Percentiles rank a stretch among this genome's conserved stretches.
phyloP scores from a whole-genome alignment of 1,140 invertebrate species.

The Caerostris darwini region DNA sequence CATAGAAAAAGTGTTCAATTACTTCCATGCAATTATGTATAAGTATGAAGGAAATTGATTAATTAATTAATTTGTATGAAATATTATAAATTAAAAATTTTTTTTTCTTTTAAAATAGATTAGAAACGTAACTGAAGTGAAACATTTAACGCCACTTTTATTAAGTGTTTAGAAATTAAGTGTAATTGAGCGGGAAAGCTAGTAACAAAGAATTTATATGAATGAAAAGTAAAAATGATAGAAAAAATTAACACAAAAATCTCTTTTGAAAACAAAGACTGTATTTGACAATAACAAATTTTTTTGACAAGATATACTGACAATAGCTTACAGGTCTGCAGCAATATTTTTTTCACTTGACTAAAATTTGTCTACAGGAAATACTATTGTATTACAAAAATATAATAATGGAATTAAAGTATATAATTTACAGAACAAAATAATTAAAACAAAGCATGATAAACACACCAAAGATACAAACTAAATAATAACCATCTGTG shows the following conservation, averaged over 20 bases:
- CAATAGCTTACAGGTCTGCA: constrained; percentile 67
- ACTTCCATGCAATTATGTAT: too few species aligned
- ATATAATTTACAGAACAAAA: constrained; percentile 55
- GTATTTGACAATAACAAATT: constrained; percentile 77
- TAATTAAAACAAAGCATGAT: constrained; percentile 53
- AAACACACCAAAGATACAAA: constrained; percentile 73
- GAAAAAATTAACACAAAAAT: neutral
- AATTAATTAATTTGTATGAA: too few species aligned
- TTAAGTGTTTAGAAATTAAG: too few species aligned
- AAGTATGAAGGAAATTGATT: too few species aligned
- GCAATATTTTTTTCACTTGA: constrained; percentile 50
- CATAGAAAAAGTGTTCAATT: too few species aligned
- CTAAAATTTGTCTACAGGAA: constrained; percentile 64
- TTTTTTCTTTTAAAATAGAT: too few species aligned
- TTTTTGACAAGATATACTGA: constrained; percentile 74
- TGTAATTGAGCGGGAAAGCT: too few species aligned
- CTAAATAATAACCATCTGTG: constrained; percentile 61
- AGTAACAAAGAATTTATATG: too few species aligned
- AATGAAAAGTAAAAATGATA: neutral
- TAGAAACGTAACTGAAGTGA: too few species aligned
- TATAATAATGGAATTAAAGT: constrained; percentile 46
- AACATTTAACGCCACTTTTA: too few species aligned
- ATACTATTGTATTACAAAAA: constrained; percentile 73
- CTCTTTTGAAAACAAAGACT: constrained; percentile 75
- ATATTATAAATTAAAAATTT: too few species aligned